These are phyloP conservation scores for Sebastes baramenuke DNA, from an alignment of 2,797 vertebrate genomes.

Conservation along the genomic window DNA sequence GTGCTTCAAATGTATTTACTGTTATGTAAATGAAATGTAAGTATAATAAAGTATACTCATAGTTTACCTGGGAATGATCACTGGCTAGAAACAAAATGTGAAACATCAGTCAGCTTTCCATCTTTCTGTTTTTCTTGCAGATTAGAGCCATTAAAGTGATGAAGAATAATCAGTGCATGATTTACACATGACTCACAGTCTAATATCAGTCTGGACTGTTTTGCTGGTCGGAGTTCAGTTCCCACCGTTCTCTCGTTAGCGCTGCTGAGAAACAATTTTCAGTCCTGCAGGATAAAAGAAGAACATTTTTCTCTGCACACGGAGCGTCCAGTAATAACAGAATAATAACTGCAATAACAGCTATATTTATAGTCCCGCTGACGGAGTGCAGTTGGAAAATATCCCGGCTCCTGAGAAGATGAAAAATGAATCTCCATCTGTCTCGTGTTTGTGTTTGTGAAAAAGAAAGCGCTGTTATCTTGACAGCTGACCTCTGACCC, in stretches of 20 bases:
- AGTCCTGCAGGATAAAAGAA: neutral
- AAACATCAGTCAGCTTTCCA: neutral
- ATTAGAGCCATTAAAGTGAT: neutral
- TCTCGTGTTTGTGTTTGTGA: neutral
- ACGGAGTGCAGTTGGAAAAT: neutral
- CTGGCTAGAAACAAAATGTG: neutral
- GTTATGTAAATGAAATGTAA: neutral
- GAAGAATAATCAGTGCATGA: neutral
- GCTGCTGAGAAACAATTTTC: neutral
- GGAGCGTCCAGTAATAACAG: constrained; percentile 19
- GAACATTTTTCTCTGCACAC: neutral
- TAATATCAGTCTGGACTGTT: neutral
- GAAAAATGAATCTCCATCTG: neutral
- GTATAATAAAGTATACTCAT: neutral
- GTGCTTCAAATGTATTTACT: neutral
- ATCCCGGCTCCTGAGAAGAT: constrained; percentile 1
- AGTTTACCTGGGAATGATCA: no score
- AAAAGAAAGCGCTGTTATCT: constrained; percentile 5
- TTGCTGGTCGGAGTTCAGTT: neutral
- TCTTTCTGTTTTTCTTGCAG: neutral
- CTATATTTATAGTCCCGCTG: neutral
- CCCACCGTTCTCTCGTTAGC: constrained; percentile 7
- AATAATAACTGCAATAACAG: constrained; percentile 6
- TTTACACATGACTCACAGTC: neutral
- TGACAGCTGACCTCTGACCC: constrained; percentile 17